Evolutionary conservation across 2,113 vertebrate genomes (phyloP), one percentile per base, ranked within the genome.

Genomic region (Channa maculata): DNA sequence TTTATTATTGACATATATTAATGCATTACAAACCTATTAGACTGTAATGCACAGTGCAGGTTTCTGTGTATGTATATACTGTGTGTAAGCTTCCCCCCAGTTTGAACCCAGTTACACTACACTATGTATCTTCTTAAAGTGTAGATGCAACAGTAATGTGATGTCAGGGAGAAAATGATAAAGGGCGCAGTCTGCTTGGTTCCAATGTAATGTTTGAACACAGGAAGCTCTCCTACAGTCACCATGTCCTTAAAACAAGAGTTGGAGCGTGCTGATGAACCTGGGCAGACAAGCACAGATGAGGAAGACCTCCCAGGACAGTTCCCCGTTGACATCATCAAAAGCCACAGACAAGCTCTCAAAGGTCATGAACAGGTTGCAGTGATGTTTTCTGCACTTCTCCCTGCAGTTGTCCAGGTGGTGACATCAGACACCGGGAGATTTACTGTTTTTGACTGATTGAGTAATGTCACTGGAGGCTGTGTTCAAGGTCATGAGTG

Each of bases 261-360:
- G 55, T 68, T 39, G 34, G 37, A 5, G 34, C 63, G 64, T 55
- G 74, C 52, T 82, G 87, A 84, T 79, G 69, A 80, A 88, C 69
- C 46, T 43, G 65, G 8, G 45, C n/a, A 36, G 84, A 78, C 82
- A 79, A 65, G 83, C 51, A 67, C 3, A 14, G 48, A 44, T 65
- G 72, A 80, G 54, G 70, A 79, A 69, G 76, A 81, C 76, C 62
- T 84, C 86, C 86, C 80, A 12, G 73, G 86, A 88, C 60, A 67
- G 33, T 74, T 91, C 71, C 57, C 50, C 71, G 54, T 59, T 58
- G 80, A 83, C 87, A 62, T 53, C 80, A 44, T 79, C 55, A 74
- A 58, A 88, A 91, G 65, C 74, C 76, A 54, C 59, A 79, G 66
- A 81, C 72, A 70, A 80, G 73, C 65, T 50, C 49, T 53, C 33